Evolutionary conservation across 2,113 vertebrate genomes (phyloP).

Genomic region (Planiliza haematocheilus): DNA sequence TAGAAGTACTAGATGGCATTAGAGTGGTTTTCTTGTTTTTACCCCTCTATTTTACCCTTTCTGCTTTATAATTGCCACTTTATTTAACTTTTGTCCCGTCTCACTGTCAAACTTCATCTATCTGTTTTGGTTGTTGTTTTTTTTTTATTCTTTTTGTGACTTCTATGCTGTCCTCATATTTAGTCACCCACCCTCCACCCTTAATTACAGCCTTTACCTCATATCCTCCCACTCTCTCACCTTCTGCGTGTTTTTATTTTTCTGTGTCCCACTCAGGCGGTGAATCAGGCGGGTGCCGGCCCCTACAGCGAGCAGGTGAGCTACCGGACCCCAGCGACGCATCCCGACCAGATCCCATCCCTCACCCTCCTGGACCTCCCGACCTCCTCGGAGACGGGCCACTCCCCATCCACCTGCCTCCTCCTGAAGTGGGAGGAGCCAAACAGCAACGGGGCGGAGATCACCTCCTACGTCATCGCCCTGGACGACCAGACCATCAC

Average conservation of each 20-base stretch:
- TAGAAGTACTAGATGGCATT: background rate
- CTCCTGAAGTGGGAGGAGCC: constrained; percentile 95
- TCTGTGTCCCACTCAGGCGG: constrained; percentile 81
- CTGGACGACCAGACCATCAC: constrained; percentile 86
- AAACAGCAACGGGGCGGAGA: constrained; percentile 92
- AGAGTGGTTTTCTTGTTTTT: constrained; percentile 8
- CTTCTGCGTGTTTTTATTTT: background rate
- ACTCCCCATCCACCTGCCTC: constrained; percentile 91
- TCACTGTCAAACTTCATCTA: background rate
- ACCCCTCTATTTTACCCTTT: constrained; percentile 2
- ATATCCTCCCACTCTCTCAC: constrained; percentile 1
- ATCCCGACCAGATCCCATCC: constrained; percentile 85
- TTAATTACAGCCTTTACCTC: background rate
- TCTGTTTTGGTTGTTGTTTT: background rate
- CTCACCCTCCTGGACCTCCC: constrained; percentile 88
- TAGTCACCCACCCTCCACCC: too few species aligned
- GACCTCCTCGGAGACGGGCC: constrained; percentile 72
- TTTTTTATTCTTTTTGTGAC: background rate
- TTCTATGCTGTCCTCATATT: background rate
- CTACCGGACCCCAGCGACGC: constrained; percentile 89
- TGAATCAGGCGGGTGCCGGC: constrained; percentile 93
- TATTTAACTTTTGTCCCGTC: background rate
- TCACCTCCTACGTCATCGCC: constrained; percentile 90
- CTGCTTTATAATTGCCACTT: background rate
- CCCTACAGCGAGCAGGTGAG: constrained; percentile 90